A percentile compares a stretch with the other conserved stretches of the same genome.
Evolutionary conservation across 2,797 vertebrate species (phyloP).

Genomic region (Uromys caudimaculatus): DNA sequence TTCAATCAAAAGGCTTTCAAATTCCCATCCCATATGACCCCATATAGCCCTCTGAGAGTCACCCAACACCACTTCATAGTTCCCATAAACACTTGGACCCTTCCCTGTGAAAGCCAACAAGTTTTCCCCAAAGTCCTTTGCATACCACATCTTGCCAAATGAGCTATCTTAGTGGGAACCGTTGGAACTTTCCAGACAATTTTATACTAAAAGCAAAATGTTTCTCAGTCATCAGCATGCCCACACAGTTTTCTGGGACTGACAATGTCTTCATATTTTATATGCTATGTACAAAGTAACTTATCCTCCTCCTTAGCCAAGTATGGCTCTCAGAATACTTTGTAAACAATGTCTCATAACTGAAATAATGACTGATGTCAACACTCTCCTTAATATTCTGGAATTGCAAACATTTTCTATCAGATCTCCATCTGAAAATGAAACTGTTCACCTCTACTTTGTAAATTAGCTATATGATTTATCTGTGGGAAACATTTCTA

Average conservation of each 20-base stretch:
- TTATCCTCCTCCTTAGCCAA: slow-evolving; percentile 27
- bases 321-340: slow-evolving; percentile 80
- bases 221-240: slow-evolving; percentile 47
- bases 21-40: slow-evolving; percentile 83
- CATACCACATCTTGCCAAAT: slow-evolving; percentile 70
- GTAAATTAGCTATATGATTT: slow-evolving; percentile 89
- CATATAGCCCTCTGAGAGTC: slow-evolving; percentile 81
- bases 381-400: slow-evolving; percentile 85
- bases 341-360: slow-evolving; percentile 81
- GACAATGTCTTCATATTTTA: background rate
- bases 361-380: slow-evolving; percentile 86
- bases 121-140: slow-evolving; percentile 82
- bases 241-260: slow-evolving; percentile 50
- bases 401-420: slow-evolving; percentile 86
- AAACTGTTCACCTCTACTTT: slow-evolving; percentile 87
- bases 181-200: slow-evolving; percentile 80
- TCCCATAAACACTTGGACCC: slow-evolving; percentile 83
- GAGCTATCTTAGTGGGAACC: slow-evolving; percentile 74
- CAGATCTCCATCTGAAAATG: slow-evolving; percentile 84
- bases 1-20: slow-evolving; percentile 82
- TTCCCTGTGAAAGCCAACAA: slow-evolving; percentile 83
- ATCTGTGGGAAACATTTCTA: slow-evolving; percentile 90
- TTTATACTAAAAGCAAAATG: slow-evolving; percentile 69
- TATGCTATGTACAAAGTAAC: slow-evolving; percentile 40
- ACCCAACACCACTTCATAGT: slow-evolving; percentile 81